A percentile compares a stretch with the other conserved stretches of the same genome.
phyloP scores from a whole-genome alignment of 2,113 vertebrate genomes.

The Phaethornis superciliosus region DNA sequence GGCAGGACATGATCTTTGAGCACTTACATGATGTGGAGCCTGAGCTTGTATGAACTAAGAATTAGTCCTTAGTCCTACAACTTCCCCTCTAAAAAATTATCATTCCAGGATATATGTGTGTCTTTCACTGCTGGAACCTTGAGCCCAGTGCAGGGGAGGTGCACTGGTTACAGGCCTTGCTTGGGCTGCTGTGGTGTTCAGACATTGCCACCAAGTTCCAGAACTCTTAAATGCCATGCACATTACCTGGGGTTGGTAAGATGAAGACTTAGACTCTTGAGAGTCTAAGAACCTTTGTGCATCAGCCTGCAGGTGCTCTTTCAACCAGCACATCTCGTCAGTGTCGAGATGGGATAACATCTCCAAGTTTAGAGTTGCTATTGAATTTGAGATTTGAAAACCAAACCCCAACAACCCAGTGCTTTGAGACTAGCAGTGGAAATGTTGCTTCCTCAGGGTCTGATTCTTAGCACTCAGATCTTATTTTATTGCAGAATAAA shows the following conservation, averaged over 20 bases:
- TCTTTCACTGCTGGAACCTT: background rate
- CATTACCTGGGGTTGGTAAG: background rate
- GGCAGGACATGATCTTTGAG: background rate
- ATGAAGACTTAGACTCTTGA: too few species aligned
- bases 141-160: background rate
- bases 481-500: background rate
- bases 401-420: background rate
- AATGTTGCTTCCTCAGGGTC: background rate
- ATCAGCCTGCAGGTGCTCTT: background rate
- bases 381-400: background rate
- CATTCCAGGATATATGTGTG: accelerated
- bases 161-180: background rate
- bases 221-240: background rate
- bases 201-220: background rate
- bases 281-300: background rate
- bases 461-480: background rate
- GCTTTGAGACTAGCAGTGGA: background rate
- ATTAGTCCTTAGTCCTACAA: background rate
- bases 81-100: background rate
- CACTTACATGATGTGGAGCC: background rate
- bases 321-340: background rate
- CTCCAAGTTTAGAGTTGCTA: background rate
- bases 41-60: background rate
- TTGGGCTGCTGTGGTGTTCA: background rate
- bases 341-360: background rate